Base-by-base conservation (phyloP, 2,888 invertebrate species). In the Megalurothrips usitatus region DNA sequence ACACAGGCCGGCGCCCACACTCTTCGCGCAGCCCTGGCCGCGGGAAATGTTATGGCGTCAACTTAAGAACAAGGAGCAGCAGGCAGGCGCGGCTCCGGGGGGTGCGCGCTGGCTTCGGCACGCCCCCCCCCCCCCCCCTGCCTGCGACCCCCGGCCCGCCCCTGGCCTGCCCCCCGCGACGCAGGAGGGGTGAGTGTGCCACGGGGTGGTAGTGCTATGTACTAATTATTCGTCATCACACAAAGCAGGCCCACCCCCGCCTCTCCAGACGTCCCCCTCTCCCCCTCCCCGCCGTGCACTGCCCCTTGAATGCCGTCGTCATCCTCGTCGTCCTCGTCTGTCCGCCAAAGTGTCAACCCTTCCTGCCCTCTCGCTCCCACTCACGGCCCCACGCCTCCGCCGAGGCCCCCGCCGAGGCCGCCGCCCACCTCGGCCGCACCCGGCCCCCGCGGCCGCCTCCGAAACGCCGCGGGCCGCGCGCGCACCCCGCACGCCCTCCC, bases 171-270 rank as follows among this genome's bases (percentile, higher is more conserved):
- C 34, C 34, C 34, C 34, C 34, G 34, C 34, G 58, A n/a, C 17
- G 58, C 19, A 58, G 58, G 58, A n/a, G 58, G 58, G 58, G 17
- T 6, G 58, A 58, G 58, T 12, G 58, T 17, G 58, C 6, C 58
- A 26, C 23, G 68, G 68, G 68, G 68, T 75, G 58, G 58, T n/a
- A 11, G 23, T 75, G 68, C 68, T 26, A 23, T 26, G 68, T 75
- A 75, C 68, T 75, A 75, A 75, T 75, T 75, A 75, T 75, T 75
- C 68, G 68, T 75, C 68, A 75, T 75, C 68, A 75, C 68, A 75
- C 68, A 75, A 75, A 26, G 68, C 68, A 75, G 68, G 26, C 26
- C 12, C 68, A 12, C 68, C 34, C 68, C n/a, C n/a, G n/a, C 68
- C 68, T 68, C 23, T 26, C 68, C 23, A 43, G 34, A 43, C 34